A percentile compares a stretch with the other conserved stretches of the same genome.
Conservation (phyloP, 2,113 vertebrate species). For the Platycercus adscitus region DNA sequence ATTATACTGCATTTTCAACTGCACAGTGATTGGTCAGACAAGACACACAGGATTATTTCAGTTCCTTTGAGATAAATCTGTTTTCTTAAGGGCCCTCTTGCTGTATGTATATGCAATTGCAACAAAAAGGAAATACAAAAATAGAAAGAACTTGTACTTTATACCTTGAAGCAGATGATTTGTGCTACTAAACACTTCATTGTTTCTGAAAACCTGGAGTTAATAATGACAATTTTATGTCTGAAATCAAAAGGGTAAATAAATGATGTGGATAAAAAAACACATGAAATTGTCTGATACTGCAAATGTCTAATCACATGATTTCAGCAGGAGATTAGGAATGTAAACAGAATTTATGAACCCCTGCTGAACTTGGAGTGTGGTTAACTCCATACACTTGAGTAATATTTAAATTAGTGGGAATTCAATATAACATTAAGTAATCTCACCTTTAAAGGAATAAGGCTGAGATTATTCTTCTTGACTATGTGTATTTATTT, state of each 20-base stretch:
- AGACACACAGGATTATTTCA: not conserved
- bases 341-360: constrained; percentile 1
- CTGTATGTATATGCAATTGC: not conserved
- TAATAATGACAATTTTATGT: not conserved
- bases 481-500: not conserved
- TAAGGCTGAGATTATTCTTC: not conserved
- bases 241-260: constrained; percentile 18
- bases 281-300: not conserved
- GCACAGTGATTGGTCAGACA: not conserved
- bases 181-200: not conserved
- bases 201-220: not conserved
- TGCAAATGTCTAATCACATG: constrained; percentile 5
- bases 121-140: not conserved
- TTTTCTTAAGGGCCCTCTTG: not conserved
- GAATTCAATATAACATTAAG: not conserved
- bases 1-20: not conserved
- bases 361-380: not conserved
- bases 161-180: not conserved
- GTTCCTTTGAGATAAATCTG: not conserved
- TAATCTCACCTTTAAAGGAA: not conserved
- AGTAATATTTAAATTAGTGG: not conserved
- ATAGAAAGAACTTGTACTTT: not conserved
- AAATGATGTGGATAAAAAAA: not conserved
- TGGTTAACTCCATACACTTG: not conserved
- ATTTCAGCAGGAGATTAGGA: constrained; percentile 15